These are phyloP conservation scores for Malaclemys terrapin DNA, from an alignment of 2,113 vertebrate genomes.

Conservation along the genomic window DNA sequence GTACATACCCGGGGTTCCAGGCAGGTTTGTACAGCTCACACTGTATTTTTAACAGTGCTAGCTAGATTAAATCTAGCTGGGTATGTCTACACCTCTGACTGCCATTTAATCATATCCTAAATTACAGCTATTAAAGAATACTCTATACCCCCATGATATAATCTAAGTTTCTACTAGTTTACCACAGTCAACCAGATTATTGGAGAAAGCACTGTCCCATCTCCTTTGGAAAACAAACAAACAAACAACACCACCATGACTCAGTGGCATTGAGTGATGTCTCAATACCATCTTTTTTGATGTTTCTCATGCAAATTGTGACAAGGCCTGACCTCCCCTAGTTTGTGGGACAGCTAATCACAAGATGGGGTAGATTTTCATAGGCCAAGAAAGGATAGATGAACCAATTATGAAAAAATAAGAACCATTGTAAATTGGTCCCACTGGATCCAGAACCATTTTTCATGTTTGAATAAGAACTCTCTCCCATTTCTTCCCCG, in stretches of 20 bases:
- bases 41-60: neutral
- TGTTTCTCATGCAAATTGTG: neutral
- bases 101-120: neutral
- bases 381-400: neutral
- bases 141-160: neutral
- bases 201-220: neutral
- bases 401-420: accelerated
- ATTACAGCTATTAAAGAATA: neutral
- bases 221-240: neutral
- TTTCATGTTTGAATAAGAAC: neutral
- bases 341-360: neutral
- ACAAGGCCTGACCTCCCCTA: neutral
- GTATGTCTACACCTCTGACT: neutral
- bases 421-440: neutral
- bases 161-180: neutral
- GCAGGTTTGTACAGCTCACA: neutral
- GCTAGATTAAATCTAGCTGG: neutral
- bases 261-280: neutral
- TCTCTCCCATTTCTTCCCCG: neutral
- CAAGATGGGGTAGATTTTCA: too few relatives aligned
- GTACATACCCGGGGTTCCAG: neutral
- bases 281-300: neutral
- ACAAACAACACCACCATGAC: neutral
- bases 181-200: neutral
- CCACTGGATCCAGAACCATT: neutral